Evolutionary conservation across 2,113 vertebrate species (phyloP).

Genomic region (Tinamus guttatus): DNA sequence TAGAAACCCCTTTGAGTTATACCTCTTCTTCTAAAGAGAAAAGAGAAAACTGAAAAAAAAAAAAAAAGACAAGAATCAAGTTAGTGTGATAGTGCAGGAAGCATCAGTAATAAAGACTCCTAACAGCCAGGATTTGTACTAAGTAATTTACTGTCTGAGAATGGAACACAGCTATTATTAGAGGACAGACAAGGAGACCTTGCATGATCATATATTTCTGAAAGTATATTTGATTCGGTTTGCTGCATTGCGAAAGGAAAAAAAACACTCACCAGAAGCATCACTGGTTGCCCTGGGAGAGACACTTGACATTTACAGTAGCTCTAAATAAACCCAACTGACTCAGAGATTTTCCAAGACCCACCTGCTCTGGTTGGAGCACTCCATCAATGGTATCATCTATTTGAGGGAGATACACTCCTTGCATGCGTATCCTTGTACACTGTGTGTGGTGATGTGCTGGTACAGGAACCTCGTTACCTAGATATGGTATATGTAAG

Average conservation of each 20-base stretch:
- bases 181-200: not conserved
- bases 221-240: not conserved
- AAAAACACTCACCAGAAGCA: not conserved
- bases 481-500: not conserved
- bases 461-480: not conserved
- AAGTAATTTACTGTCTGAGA: not conserved
- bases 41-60: not conserved
- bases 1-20: not conserved
- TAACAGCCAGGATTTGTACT: not conserved
- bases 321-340: not conserved
- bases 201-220: not conserved
- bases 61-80: not conserved
- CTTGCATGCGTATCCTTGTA: not conserved
- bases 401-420: not conserved
- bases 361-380: not conserved
- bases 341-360: not conserved
- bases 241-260: not conserved
- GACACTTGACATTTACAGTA: not conserved
- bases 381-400: not conserved
- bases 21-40: not conserved
- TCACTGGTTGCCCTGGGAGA: not conserved
- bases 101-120: not conserved
- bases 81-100: not conserved
- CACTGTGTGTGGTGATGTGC: not conserved
- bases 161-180: not conserved